A percentile compares a stretch with the other conserved stretches of the same genome.
Evolutionary conservation across 2,888 invertebrate species (phyloP).

Genomic region (Polia nebulosa): DNA sequence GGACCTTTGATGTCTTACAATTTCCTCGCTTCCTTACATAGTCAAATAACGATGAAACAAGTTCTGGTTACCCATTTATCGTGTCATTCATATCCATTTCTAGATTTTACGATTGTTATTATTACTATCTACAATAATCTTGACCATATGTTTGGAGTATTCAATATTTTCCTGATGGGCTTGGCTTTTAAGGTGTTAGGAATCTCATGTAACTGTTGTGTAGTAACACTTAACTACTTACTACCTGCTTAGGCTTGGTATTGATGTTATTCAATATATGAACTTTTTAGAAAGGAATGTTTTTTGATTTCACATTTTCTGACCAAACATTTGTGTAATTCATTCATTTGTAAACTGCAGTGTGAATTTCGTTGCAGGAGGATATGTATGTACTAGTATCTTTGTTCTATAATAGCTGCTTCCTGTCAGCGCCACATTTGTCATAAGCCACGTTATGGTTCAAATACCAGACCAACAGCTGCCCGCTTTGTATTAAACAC

Average conservation of each 20-base stretch:
- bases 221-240: neutral
- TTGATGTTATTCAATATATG: neutral
- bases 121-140: constrained; percentile 14
- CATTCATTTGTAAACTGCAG: constrained; percentile 16
- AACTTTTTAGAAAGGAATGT: too few relatives aligned
- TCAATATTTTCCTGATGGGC: constrained; percentile 1
- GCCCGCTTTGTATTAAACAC: constrained; percentile 63
- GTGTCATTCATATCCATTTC: constrained; percentile 34
- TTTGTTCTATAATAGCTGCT: constrained; percentile 48
- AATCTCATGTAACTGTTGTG: constrained; percentile 9
- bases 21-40: constrained; percentile 56
- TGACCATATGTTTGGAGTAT: constrained; percentile 18
- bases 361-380: constrained; percentile 6
- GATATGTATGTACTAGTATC: constrained; percentile 12
- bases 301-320: too few relatives aligned
- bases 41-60: constrained; percentile 30
- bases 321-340: neutral
- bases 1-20: constrained; percentile 38
- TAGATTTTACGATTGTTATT: constrained; percentile 36
- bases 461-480: constrained; percentile 54
- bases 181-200: constrained; percentile 12
- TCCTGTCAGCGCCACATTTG: constrained; percentile 52
- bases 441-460: constrained; percentile 61
- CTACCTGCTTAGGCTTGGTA: neutral
- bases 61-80: constrained; percentile 46